Percentiles rank a stretch among this genome's conserved stretches.
phyloP scores from a whole-genome alignment of 2,888 invertebrate genomes.

The Amblyjoppa proteus region DNA sequence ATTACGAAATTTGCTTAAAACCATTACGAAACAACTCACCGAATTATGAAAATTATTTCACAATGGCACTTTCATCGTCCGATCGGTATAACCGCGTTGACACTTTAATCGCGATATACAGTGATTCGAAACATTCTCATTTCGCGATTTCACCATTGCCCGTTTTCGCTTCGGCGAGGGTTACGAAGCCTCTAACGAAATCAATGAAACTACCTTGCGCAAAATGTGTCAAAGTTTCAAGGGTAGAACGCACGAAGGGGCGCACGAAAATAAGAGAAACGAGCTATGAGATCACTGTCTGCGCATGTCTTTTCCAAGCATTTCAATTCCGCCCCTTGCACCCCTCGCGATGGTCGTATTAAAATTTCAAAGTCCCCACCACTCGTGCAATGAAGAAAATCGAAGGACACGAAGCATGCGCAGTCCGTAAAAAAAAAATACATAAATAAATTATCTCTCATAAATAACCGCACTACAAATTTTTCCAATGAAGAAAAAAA shows the following conservation, averaged over 20 bases:
- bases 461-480: neutral
- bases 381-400: neutral
- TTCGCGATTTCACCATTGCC: too few relatives aligned
- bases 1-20: neutral
- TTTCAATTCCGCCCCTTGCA: neutral
- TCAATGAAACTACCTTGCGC: neutral
- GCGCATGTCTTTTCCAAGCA: constrained; percentile 5
- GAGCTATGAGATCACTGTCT: neutral
- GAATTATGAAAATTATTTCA: neutral
- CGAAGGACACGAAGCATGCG: neutral
- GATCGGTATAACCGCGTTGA: neutral
- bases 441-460: neutral
- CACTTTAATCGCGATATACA: neutral
- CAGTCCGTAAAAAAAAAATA: neutral
- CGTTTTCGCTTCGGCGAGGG: too few relatives aligned
- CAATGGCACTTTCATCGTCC: neutral
- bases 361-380: neutral
- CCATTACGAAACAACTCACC: neutral
- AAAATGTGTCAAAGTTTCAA: neutral
- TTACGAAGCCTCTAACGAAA: neutral
- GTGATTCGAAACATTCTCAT: neutral
- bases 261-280: neutral
- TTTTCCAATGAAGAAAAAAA: neutral
- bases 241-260: neutral
- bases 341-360: neutral